These are phyloP conservation scores for Amiota communis DNA, from an alignment of 2,888 invertebrate genomes.

Conservation along the genomic window DNA sequence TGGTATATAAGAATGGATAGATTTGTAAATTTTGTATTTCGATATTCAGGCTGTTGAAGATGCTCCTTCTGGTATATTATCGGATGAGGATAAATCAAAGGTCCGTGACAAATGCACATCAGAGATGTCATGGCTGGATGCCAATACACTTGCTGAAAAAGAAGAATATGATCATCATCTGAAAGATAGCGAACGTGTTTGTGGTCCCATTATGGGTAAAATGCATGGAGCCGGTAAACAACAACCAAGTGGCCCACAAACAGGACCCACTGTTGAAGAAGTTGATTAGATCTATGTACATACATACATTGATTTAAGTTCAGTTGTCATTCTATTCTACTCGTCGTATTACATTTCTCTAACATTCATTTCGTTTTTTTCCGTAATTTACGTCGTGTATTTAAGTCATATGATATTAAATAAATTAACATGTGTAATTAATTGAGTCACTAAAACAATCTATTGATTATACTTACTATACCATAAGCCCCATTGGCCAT, in stretches of 20 bases:
- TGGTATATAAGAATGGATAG: no score
- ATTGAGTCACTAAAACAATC: neutral
- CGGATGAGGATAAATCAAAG: constrained; percentile 80
- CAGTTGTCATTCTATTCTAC: neutral
- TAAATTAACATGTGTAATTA: constrained; percentile 22
- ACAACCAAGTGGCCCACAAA: constrained; percentile 56
- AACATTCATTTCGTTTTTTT: neutral
- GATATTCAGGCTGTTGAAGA: constrained; percentile 78
- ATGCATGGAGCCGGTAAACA: constrained; percentile 82
- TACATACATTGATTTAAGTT: neutral
- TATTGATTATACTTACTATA: neutral
- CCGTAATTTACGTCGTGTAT: constrained; percentile 1
- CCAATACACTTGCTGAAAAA: constrained; percentile 84
- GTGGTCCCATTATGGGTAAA: constrained; percentile 87
- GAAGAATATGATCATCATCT: constrained; percentile 85
- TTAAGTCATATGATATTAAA: constrained; percentile 15
- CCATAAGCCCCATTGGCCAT: no score
- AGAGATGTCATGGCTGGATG: constrained; percentile 86
- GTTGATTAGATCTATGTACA: constrained; percentile 75
- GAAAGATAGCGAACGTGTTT: constrained; percentile 83
- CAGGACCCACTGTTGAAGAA: constrained; percentile 82
- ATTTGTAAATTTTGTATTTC: neutral
- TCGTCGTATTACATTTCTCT: neutral
- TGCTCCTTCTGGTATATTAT: constrained; percentile 78
- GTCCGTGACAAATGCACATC: constrained; percentile 81